Conservation (phyloP, 2,113 vertebrate species). For the Ptyas mucosa region DNA sequence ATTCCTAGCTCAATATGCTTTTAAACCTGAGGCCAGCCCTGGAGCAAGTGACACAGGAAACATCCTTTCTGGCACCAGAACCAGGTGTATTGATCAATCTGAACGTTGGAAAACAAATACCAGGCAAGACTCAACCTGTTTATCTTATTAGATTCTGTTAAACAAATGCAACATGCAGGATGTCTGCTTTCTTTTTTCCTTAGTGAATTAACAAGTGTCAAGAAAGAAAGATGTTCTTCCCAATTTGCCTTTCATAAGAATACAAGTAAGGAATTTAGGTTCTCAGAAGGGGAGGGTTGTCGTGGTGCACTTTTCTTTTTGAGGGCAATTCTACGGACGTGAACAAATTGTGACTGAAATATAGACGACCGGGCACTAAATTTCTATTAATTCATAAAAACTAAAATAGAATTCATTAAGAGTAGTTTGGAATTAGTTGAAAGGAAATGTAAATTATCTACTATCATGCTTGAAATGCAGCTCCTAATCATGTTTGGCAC, state of each 20-base stretch:
- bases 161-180: background rate
- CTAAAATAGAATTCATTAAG: constrained; percentile 80
- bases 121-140: background rate
- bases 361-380: constrained; percentile 65
- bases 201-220: background rate
- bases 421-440: constrained; percentile 64
- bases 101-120: constrained; percentile 31
- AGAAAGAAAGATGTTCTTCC: constrained; percentile 39
- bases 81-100: constrained; percentile 14
- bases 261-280: constrained; percentile 45
- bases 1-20: background rate
- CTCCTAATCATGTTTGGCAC: constrained; percentile 76
- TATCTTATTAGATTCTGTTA: rapidly evolving
- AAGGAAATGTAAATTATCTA: constrained; percentile 77
- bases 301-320: constrained; percentile 49
- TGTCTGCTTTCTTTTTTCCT: background rate
- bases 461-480: constrained; percentile 71
- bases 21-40: background rate
- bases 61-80: background rate
- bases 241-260: constrained; percentile 33
- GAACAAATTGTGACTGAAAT: constrained; percentile 62
- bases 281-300: constrained; percentile 23
- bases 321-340: constrained; percentile 48
- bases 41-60: background rate
- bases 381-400: constrained; percentile 80